Base-by-base conservation (phyloP, 2,888 invertebrate genomes). In the Patella depressa region DNA sequence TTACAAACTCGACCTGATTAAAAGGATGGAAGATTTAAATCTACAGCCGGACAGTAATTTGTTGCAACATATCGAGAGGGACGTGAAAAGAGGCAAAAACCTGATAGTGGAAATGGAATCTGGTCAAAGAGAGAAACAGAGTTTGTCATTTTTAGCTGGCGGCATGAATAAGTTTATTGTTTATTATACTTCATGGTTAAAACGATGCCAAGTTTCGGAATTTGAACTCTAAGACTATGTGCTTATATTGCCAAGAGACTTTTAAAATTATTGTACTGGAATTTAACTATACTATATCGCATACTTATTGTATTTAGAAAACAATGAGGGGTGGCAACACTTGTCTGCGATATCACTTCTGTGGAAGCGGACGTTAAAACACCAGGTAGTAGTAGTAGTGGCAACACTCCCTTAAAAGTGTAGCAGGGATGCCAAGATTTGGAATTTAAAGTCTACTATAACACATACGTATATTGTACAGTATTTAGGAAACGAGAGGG, bases 1-100 rank as follows among this genome's bases (percentile, higher is more conserved):
- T 0, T 96, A 95, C 90, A 92, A 96, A 34, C 89, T 94, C 19
- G 93, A 94, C 88, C 92, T 97, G 45, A 93, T 97, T 93, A 93
- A 95, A 84, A 91, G 94, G 70, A 93, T 94, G 80, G 92, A 93
- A 81, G 91, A 93, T 72, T 93, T 95, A 87, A 92, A 94, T 74
- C 91, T 97, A 0, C 91, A 92, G 83, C 94, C 95, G 0, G 94
- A 94, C 88, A 90, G 93, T 59, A 88, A 91, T 78, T 95, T 95
- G 87, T 89, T 95, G 34, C 92, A 93, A 70, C 94, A 93, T 85
- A 91, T 96, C 76, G 93, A 95, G 84, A 91, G 90, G 29, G 95
- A 95, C 86, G 93, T 94, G 87, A 93, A 93, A 70, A 93, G 92
- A 81, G 94, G 94, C 86, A 93, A 91, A 78, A 88, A 91, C 24